A percentile compares a stretch with the other conserved stretches of the same genome.
Conservation (phyloP, 2,113 vertebrate genomes). For the Neolamprologus fasciatus region DNA sequence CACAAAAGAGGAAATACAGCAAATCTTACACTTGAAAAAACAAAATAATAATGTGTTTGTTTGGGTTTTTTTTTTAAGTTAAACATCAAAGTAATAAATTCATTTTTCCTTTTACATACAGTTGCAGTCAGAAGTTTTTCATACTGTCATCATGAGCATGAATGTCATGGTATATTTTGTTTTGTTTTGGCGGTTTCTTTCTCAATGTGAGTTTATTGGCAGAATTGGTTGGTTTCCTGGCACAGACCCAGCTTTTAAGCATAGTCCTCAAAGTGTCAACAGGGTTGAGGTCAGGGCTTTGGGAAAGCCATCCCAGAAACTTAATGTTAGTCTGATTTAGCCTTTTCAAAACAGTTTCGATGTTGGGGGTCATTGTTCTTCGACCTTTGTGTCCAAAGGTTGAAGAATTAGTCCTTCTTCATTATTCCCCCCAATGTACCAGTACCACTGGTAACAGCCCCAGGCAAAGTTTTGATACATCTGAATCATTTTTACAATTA, state of each 20-base stretch:
- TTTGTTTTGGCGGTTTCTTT: not conserved
- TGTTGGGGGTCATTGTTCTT: not conserved
- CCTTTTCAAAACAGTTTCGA: not conserved
- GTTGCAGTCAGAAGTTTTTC: not conserved
- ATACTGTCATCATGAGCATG: not conserved
- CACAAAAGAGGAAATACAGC: not conserved
- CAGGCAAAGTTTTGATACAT: not conserved
- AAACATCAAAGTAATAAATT: not conserved
- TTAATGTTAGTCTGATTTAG: not conserved
- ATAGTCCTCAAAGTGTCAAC: not conserved
- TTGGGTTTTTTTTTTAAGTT: rapidly evolving
- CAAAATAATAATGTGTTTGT: not conserved
- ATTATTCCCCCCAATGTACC: not conserved
- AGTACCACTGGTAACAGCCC: not conserved
- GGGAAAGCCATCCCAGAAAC: not conserved
- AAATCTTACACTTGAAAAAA: not conserved
- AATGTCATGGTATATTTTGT: not conserved
- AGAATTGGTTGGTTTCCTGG: not conserved
- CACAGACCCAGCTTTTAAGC: not conserved
- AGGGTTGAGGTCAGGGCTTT: not conserved
- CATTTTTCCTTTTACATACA: not conserved
- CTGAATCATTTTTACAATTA: not conserved
- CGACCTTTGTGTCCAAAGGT: not conserved
- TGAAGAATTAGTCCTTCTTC: not conserved
- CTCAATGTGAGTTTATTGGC: not conserved